Evolutionary conservation across 2,797 vertebrate genomes (phyloP).

Genomic region (Florisuga fusca): DNA sequence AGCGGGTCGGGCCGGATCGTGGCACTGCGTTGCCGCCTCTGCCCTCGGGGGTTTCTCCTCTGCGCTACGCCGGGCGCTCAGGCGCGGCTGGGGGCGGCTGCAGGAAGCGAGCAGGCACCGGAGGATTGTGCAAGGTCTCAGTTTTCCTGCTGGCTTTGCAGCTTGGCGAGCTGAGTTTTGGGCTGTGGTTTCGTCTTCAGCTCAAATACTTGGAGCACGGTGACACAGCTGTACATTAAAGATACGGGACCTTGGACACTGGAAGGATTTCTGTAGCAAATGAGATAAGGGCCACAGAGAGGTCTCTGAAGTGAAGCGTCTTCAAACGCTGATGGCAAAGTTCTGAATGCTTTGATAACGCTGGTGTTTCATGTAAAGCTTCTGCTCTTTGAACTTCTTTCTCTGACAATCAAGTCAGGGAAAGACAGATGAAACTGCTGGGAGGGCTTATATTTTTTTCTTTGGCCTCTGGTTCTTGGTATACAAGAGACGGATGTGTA

Average conservation of each 20-base stretch:
- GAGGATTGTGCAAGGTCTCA: neutral
- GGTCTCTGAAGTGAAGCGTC: neutral
- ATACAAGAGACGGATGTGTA: neutral
- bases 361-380: neutral
- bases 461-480: neutral
- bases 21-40: accelerated
- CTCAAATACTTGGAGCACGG: neutral
- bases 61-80: neutral
- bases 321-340: neutral
- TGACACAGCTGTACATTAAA: accelerated
- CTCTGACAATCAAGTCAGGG: neutral
- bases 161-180: accelerated
- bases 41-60: neutral
- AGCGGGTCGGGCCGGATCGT: accelerated
- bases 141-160: neutral
- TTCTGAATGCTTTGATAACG: neutral
- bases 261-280: neutral
- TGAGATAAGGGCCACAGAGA: neutral
- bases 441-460: neutral
- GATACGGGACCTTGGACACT: neutral
- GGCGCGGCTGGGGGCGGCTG: neutral
- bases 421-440: neutral
- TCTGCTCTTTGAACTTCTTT: neutral
- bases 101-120: neutral
- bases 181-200: neutral